These are phyloP conservation scores for Carassius auratus DNA, from an alignment of 2,113 vertebrate species.

Conservation along the genomic window DNA sequence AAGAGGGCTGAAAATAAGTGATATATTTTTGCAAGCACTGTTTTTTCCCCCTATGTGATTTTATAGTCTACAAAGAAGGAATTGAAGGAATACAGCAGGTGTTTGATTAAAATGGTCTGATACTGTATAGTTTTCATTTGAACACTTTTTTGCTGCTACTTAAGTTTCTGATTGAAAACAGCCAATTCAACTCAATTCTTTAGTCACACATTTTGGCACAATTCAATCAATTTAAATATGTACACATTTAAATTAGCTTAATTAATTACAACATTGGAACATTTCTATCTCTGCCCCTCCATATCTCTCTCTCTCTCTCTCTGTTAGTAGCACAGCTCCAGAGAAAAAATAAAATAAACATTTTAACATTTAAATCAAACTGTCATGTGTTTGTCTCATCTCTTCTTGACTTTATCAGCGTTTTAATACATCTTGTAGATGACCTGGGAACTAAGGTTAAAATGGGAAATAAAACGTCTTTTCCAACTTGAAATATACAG, in stretches of 20 bases:
- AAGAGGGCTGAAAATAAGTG: conserved; percentile 26
- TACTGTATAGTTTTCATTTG: too few species aligned
- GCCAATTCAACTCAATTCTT: background rate
- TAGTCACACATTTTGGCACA: background rate
- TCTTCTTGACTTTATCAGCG: too few species aligned
- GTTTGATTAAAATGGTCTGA: background rate
- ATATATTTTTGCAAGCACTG: background rate
- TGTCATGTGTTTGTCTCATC: too few species aligned
- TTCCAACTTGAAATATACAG: too few species aligned
- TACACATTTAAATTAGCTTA: background rate
- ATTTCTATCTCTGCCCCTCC: too few species aligned
- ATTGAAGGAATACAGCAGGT: background rate
- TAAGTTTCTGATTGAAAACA: background rate
- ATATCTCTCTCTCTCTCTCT: too few species aligned
- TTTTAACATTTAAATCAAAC: too few species aligned
- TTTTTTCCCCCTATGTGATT: background rate
- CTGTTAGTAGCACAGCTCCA: too few species aligned
- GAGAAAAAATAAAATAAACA: too few species aligned
- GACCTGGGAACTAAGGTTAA: too few species aligned
- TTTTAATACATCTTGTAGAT: too few species aligned
- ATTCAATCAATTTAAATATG: background rate
- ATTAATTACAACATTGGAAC: background rate
- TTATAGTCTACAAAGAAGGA: background rate
- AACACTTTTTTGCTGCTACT: background rate
- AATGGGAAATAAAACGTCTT: too few species aligned